These are phyloP conservation scores for Drosophila pseudoananassae DNA, from an alignment of 1,140 invertebrate species.

Conservation along the genomic window DNA sequence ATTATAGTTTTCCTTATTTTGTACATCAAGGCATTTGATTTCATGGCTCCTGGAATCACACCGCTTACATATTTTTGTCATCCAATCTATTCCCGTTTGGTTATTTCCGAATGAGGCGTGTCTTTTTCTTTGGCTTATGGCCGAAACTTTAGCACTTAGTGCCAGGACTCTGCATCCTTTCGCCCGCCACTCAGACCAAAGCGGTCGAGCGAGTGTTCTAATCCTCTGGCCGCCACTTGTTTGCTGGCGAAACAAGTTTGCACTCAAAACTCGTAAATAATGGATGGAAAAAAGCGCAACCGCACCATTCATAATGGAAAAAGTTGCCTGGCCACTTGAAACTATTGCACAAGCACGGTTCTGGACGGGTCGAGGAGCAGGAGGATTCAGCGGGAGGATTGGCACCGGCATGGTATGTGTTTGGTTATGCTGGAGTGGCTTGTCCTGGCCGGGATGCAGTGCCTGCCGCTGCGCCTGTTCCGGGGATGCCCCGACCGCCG, in stretches of 20 bases:
- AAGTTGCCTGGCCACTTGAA: slow-evolving; percentile 75
- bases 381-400: slow-evolving; percentile 16
- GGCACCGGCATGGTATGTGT: neutral
- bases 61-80: neutral
- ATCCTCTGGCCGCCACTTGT: slow-evolving; percentile 78
- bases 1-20: too few relatives aligned
- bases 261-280: slow-evolving; percentile 82
- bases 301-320: slow-evolving; percentile 83
- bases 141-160: slow-evolving; percentile 70
- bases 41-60: neutral
- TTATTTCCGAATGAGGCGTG: slow-evolving; percentile 39
- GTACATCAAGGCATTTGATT: neutral
- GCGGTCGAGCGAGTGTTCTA: slow-evolving; percentile 70
- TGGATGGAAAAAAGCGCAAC: slow-evolving; percentile 80
- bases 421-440: neutral
- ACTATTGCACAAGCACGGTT: slow-evolving; percentile 72
- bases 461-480: slow-evolving; percentile 19
- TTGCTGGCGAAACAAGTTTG: slow-evolving; percentile 77
- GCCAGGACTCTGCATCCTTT: slow-evolving; percentile 32
- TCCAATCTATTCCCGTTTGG: slow-evolving; percentile 14
- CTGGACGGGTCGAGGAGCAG: slow-evolving; percentile 17
- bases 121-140: slow-evolving; percentile 67
- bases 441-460: slow-evolving; percentile 18
- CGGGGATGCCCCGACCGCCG: slow-evolving; percentile 36
- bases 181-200: slow-evolving; percentile 27